Base-by-base conservation (phyloP, 2,888 invertebrate genomes). In the Stenoptilia bipunctidactyla region DNA sequence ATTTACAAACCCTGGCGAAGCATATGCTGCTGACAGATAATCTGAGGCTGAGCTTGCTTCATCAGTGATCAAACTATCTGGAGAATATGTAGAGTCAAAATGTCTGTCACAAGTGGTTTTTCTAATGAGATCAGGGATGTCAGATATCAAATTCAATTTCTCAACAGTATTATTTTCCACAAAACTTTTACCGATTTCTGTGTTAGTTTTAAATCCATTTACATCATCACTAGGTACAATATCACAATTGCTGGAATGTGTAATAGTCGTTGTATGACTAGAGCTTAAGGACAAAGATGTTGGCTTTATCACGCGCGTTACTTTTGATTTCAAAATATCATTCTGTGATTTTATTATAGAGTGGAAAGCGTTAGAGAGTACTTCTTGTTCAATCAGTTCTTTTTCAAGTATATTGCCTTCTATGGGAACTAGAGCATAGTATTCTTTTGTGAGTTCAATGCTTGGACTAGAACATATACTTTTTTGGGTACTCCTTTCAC, bases 361-460 rank as follows among this genome's bases (percentile, higher is more conserved):
- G 44, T 80, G 68, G 61, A 86, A 85, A 37, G 84, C 84, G 56
- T 69, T 67, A 34, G 83, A 82, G 30, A 86, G 63, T 35, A 67
- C 77, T 55, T 86, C 85, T 57, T 86, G 86, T 58, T 86, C 86
- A 15, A 65, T 73, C 13, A 86, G 66, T 57, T 86, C 86, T 53
- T 74, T 77, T 37, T 85, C 85, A 49, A 85, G 55, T 45, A 75
- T 59, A 44, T 66, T 67, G 25, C 61, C 60, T 38, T 79, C 77
- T 45, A 74, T 67, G 15, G 74, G 72, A 30, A 74, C 72, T 47
- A 74, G 51, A 35, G 73, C 71, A 55, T 80, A 77, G 46, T 77
- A 80, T 51, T 79, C 75, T 53, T 67, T 77, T 34, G 64, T 76
- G 41, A 79, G 48, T 47, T 77, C 77, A 30, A 69, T 77, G 45